Conservation (phyloP, 2,888 invertebrate species). For the Ctenicera cuprea region DNA sequence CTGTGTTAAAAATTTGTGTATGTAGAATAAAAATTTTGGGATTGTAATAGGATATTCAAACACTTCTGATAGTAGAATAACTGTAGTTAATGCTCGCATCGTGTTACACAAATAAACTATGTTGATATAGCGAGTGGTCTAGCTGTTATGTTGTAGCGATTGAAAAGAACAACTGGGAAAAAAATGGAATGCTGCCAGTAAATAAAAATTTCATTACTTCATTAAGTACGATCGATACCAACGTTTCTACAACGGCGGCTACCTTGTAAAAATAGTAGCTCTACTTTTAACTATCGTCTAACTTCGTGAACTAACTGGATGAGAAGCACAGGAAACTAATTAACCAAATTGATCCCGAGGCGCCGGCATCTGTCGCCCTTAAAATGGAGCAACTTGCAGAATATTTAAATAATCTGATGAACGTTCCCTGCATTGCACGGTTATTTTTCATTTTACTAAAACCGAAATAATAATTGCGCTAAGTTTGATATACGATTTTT, state of each 20-base stretch:
- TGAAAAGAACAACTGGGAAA: not conserved
- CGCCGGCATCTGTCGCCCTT: constrained; percentile 52
- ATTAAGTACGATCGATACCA: constrained; percentile 34
- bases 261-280: constrained; percentile 32
- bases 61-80: not conserved
- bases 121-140: not conserved
- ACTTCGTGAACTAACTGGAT: constrained; percentile 19
- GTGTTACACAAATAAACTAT: not conserved
- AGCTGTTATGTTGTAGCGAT: not conserved
- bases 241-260: not conserved
- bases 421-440: too few relatives aligned
- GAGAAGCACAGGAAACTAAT: constrained; percentile 43
- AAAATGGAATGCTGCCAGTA: constrained; percentile 6
- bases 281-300: constrained; percentile 5
- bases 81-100: not conserved
- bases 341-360: constrained; percentile 51
- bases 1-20: too few relatives aligned
- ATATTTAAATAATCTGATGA: constrained; percentile 7
- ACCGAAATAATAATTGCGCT: too few relatives aligned
- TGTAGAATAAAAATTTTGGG: not conserved
- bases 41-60: not conserved
- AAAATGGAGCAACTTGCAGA: constrained; percentile 32
- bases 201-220: constrained; percentile 29
- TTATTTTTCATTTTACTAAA: too few relatives aligned
- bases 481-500: too few relatives aligned